These are phyloP conservation scores for Tridacna crocea DNA, from an alignment of 2,888 invertebrate genomes.

Conservation along the genomic window DNA sequence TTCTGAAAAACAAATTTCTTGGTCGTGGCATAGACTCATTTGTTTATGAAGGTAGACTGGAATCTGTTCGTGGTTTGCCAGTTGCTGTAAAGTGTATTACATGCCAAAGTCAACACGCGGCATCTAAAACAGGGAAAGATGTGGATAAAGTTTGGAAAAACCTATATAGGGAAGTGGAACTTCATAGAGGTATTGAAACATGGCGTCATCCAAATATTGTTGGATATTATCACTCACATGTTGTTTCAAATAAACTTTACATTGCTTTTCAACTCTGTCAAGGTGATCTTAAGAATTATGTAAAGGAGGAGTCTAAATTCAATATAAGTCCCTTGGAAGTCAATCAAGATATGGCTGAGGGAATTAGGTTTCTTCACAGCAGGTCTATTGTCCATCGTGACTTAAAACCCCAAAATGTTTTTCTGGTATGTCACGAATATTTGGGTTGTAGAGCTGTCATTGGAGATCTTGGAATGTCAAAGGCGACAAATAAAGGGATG, in stretches of 20 bases:
- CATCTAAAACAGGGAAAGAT: slow-evolving; percentile 1
- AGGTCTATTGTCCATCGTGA: slow-evolving; percentile 4
- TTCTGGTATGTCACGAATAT: slow-evolving; percentile 9
- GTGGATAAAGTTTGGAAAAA: slow-evolving; percentile 7
- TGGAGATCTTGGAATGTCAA: slow-evolving; percentile 15
- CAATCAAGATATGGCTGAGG: slow-evolving; percentile 18
- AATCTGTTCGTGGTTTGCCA: slow-evolving; percentile 3
- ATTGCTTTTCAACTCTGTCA: slow-evolving; percentile 21
- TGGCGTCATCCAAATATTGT: slow-evolving; percentile 22
- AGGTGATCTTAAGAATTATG: slow-evolving; percentile 14
- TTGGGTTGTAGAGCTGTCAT: slow-evolving; percentile 14
- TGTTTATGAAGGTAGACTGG: slow-evolving; percentile 14
- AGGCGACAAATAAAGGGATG: slow-evolving; percentile 1
- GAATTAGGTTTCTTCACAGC: slow-evolving; percentile 11
- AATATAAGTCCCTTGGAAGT: not conserved
- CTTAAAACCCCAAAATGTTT: slow-evolving; percentile 13
- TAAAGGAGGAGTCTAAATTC: slow-evolving; percentile 12
- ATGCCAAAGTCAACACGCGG: slow-evolving; percentile 4
- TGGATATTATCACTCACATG: slow-evolving; percentile 1
- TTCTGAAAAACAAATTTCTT: slow-evolving; percentile 2
- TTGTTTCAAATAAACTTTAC: not conserved
- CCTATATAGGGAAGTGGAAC: slow-evolving; percentile 1
- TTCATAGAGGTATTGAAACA: slow-evolving; percentile 1
- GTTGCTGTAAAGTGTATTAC: slow-evolving; percentile 15
- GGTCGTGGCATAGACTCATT: slow-evolving; percentile 9